A percentile compares a stretch with the other conserved stretches of the same genome.
phyloP scores from a whole-genome alignment of 2,113 vertebrate species.

The human region GRCh38 chr12:102079001-102079500 shows the following conservation, averaged over 20 bases:
- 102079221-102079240: background rate
- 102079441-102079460: background rate
- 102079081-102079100: background rate
- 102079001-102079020: background rate
- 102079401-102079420: background rate
- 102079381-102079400: background rate
- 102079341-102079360: background rate
- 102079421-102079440: background rate
- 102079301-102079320: background rate
- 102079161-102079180: background rate
- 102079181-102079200: background rate
- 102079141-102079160: background rate
- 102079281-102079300: background rate
- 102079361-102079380: background rate
- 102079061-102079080: background rate
- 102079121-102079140: background rate
- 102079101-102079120: background rate
- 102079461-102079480: background rate
- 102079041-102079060: background rate
- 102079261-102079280: background rate
- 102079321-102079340: background rate
- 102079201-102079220: background rate
- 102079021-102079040: background rate
- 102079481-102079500: background rate
- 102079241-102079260: background rate